Evolutionary conservation across 2,888 invertebrate genomes (phyloP).

Genomic region (Drosophila austrosaltans): DNA sequence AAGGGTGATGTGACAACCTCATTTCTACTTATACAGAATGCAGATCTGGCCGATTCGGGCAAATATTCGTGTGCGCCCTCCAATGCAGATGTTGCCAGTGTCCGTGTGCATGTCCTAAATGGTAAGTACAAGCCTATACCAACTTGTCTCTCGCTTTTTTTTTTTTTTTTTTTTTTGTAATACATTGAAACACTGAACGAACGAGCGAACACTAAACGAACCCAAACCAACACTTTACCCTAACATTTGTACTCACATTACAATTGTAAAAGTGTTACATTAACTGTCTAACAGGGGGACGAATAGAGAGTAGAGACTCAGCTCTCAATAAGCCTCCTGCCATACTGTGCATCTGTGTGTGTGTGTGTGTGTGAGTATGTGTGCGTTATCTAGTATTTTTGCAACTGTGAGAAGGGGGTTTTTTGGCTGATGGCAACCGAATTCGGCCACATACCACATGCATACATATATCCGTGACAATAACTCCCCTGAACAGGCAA

Average conservation of each 20-base stretch:
- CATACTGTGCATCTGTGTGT: not conserved
- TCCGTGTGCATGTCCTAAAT: constrained; percentile 92
- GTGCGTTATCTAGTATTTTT: constrained; percentile 8
- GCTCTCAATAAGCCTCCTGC: constrained; percentile 18
- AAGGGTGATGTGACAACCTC: constrained; percentile 92
- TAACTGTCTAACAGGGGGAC: constrained; percentile 46
- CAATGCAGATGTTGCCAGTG: constrained; percentile 91
- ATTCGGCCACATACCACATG: not conserved
- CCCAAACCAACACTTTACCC: not conserved
- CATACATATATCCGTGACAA: constrained; percentile 48
- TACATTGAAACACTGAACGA: constrained; percentile 16
- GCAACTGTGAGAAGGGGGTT: not conserved
- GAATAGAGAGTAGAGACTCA: too few relatives aligned
- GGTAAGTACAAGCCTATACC: constrained; percentile 85
- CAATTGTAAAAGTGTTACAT: constrained; percentile 54
- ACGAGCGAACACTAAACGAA: not conserved
- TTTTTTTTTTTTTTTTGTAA: too few relatives aligned
- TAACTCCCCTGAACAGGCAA: constrained; percentile 28
- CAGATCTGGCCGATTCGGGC: constrained; percentile 89
- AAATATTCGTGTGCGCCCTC: constrained; percentile 92
- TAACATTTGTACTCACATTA: constrained; percentile 19
- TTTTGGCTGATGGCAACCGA: constrained; percentile 4
- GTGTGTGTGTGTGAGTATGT: not conserved
- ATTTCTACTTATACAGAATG: constrained; percentile 90
- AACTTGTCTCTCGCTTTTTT: not conserved